Conservation (phyloP, 2,113 vertebrate genomes). For the Percina caprodes region DNA sequence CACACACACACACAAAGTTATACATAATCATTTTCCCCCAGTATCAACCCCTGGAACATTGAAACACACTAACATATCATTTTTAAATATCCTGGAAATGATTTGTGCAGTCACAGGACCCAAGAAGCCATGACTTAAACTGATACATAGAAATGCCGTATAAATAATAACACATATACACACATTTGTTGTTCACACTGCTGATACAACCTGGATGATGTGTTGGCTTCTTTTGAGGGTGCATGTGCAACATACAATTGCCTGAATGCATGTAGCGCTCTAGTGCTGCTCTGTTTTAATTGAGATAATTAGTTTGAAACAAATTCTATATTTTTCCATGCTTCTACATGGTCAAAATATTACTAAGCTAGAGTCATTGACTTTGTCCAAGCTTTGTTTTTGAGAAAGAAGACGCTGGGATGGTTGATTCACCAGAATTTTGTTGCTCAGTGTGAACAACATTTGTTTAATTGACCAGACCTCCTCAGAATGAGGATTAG, state of each 20-base stretch:
- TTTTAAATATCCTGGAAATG: constrained; percentile 14
- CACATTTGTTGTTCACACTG: constrained; percentile 50
- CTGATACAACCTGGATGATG: constrained; percentile 11
- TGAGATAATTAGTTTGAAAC: background rate
- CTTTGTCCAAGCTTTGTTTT: constrained; percentile 18
- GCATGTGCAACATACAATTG: background rate
- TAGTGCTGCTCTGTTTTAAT: background rate
- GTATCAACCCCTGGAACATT: background rate
- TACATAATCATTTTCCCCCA: background rate
- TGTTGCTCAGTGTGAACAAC: constrained; percentile 51
- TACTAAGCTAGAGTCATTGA: background rate
- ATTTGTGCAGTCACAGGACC: constrained; percentile 3
- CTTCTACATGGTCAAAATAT: background rate
- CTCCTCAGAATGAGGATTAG: background rate
- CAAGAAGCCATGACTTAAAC: constrained; percentile 2
- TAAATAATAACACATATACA: background rate
- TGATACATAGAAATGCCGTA: background rate
- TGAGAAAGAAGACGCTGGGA: constrained; percentile 15
- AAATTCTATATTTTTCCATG: background rate
- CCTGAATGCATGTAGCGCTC: constrained; percentile 24
- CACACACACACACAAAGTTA: constrained; percentile 2
- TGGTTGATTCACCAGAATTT: constrained; percentile 2
- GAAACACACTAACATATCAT: constrained; percentile 11
- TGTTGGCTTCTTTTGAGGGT: background rate
- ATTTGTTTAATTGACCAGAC: constrained; percentile 4